Base-by-base conservation (phyloP, 2,113 vertebrate species). In the Macquaria ambigua region DNA sequence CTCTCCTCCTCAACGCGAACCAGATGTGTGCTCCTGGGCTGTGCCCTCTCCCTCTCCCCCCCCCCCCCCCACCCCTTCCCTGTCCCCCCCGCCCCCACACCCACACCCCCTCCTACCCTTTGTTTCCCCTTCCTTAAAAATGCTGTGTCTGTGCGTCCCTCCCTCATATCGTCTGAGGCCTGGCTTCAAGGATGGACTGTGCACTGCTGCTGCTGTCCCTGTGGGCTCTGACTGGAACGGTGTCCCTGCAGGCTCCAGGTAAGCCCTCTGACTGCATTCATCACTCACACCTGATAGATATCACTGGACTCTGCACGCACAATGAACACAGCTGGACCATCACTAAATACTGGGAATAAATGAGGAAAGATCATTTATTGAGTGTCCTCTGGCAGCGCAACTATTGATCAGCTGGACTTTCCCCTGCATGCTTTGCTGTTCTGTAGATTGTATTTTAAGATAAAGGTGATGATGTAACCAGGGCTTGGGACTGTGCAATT, bases 21-120 rank as follows among this genome's bases (percentile, higher is more conserved):
- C 95, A 96, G 93, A 96, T 96, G 95, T 95, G 86, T 87, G 76
- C 90, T 93, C 84, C 85, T 69, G 84, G 90, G 88, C 84, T 92
- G 86, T 85, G 74, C 87, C 77, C 84, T 53, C 74, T 58, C 39
- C 28, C 79, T 62, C 78, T n/a, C 63, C 41, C 85, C 9, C 4
- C 11, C 50, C 78, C 31, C 8, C n/a, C n/a, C n/a, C n/a, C n/a
- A n/a, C n/a, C n/a, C n/a, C n/a, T n/a, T n/a, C n/a, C n/a, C n/a
- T n/a, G n/a, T n/a, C 41, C 46, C 79, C 86, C 41, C 59, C 28
- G 41, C 1, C 69, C 62, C 70, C 28, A 34, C 34, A 1, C 34
- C 34, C 34, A 34, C 39, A 56, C 39, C 79, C 82, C 75, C 82
- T 21, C 82, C 59, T 81, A 64, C 87, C 77, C 83, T 81, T 89